Conservation (phyloP, 92 coral and sea anemone genomes). For the Zoanthus sociatus region DNA sequence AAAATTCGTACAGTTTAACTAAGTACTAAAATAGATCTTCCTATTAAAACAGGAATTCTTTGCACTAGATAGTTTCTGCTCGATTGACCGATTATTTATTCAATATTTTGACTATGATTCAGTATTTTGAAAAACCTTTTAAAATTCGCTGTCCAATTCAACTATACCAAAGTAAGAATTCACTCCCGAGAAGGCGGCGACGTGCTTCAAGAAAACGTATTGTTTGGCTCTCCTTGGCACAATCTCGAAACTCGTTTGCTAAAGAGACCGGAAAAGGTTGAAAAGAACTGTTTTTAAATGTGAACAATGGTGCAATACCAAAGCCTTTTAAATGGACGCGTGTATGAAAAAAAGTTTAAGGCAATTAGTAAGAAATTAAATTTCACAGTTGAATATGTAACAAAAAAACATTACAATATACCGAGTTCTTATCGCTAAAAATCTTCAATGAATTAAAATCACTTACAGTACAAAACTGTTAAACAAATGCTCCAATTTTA, state of each 20-base stretch:
- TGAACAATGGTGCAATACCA: slow-evolving; percentile 30
- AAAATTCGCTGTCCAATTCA: background rate
- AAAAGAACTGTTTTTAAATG: slow-evolving; percentile 35
- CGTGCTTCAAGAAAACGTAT: background rate
- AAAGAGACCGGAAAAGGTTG: slow-evolving; percentile 49
- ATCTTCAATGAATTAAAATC: background rate
- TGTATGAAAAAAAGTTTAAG: slow-evolving; percentile 8
- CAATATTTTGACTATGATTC: background rate
- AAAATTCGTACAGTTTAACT: background rate
- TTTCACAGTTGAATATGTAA: slow-evolving; percentile 16
- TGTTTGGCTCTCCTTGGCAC: slow-evolving; percentile 2
- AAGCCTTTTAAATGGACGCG: slow-evolving; percentile 37
- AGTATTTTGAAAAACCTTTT: background rate
- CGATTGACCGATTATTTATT: background rate
- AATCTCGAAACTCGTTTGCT: slow-evolving; percentile 33
- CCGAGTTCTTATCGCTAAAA: background rate
- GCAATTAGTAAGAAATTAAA: slow-evolving; percentile 35
- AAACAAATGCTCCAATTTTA: background rate
- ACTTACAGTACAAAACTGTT: background rate
- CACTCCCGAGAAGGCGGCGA: slow-evolving; percentile 4
- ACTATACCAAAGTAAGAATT: background rate
- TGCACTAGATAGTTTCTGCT: background rate
- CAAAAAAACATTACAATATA: background rate
- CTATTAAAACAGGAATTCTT: background rate
- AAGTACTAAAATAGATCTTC: no score